Evolutionary conservation across 2,888 invertebrate genomes (phyloP), one percentile per base, ranked within the genome.

Genomic region (Pachliopta kotzebuea): DNA sequence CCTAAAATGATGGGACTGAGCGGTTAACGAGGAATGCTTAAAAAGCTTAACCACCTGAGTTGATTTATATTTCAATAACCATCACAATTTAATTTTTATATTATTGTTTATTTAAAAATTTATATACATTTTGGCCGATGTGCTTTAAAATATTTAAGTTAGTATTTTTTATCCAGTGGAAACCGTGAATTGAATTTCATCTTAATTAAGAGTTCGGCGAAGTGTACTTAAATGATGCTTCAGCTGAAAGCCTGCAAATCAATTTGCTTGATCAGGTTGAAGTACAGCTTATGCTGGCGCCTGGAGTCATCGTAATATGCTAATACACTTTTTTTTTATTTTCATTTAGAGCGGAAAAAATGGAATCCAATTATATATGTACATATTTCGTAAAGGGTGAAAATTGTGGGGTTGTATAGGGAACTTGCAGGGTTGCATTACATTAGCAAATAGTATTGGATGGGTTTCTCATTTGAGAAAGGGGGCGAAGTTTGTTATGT

Each of bases 351-450:
- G 49, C 20, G 49, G 20, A 49, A 49, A 7, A 49, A 49, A 20
- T 49, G 37, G 4, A 14, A 37, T 37, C 37, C 37, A 37, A 17
- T 58, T 42, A 49, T 23, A 37, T 53, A 53, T 45, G n/a, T 31
- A 58, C 45, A 37, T 21, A 50, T 56, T 60, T 56, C 29, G 11
- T 24, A 37, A 49, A 57, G 65, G 62, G 58, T n/a, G 56, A 57
- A 60, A 49, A 62, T 24, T 57, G 50, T 56, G 53, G 56, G 45
- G 60, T 60, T n/a, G 52, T 8, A 29, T 23, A 49, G 50, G 21
- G 53, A 65, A 57, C 60, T 61, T 65, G 60, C 56, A 45, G 53
- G 65, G 60, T 56, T 64, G 64, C 65, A 45, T 65, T 21, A 56
- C 52, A 60, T 65, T 56, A 61, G 50, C 6, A 42, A 49, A 60